Evolutionary conservation across 2,113 vertebrate species (phyloP), one percentile per base, ranked within the genome.

Genomic region (Cranoglanis bouderius): DNA sequence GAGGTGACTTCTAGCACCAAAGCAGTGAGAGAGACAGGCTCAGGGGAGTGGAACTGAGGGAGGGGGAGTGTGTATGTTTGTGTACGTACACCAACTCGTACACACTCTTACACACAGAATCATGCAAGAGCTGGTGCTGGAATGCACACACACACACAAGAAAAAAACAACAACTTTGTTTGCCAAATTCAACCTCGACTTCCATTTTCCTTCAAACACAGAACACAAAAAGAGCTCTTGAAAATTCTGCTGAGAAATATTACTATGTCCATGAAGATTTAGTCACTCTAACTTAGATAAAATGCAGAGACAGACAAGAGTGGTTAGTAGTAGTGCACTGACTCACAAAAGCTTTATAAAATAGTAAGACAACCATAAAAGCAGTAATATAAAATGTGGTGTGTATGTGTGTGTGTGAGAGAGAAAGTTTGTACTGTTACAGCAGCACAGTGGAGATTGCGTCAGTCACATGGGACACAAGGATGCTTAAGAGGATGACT

Each of bases 1-100:
- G 95, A 95, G 95, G 95, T 95, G 95, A 95, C 95, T 95, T 94
- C 94, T 93, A 94, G 94, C 94, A 94, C 93, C 93, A 94, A 94
- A 94, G 94, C 93, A 92, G 92, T 92, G 92, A 93, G 92, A 78
- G 82, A 94, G 88, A 91, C 88, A 92, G 93, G 91, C 95, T 95
- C 95, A 93, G 91, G 95, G 95, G 95, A 96, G 81, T 38, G 81
- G 18, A 55, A 26, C 35, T 43, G 13, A 61, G 87, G 85, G 88
- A 92, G 94, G 61, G 91, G 91, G 51, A 12, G 92, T 74, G 61
- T 85, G 84, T 57, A 29, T 88, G 26, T 86, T 51, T 72, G 88
- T 88, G 82, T 57, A 75, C 51, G 29, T 78, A 18, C 59, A 63
- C 38, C 49, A 21, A 61, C 2, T 18, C 8, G 16, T 67, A 55